Base-by-base conservation (phyloP, 1,140 invertebrate species). In the Hesperophylax magnus region DNA sequence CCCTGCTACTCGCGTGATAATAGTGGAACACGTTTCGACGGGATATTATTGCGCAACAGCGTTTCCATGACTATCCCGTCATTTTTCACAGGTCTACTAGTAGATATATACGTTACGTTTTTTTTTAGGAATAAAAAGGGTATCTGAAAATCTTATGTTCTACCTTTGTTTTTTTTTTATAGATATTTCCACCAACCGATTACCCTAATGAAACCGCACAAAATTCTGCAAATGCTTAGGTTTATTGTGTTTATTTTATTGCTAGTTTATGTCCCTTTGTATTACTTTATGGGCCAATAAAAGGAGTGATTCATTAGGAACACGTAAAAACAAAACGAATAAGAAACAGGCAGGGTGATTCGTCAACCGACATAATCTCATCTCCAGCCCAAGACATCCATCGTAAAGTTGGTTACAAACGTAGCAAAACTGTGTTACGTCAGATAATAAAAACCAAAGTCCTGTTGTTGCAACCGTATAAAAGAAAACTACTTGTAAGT, bases 271-370 rank as follows among this genome's bases (percentile, higher is more conserved):
- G 58, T 61, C 54, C 20, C 18, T 65, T 80, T 80, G 24, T 80
- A 80, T 80, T 80, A 58, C 58, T 67, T 75, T 65, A 75, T 80
- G 11, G 22, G 17, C 67, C 78, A 75, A 80, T 80, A 80, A 65
- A 80, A 31, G 31, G 52, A 34, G 78, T 80, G 78, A 80, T 80
- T 80, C 71, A 80, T 80, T 80, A 80, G 60, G n/a, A 79, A 39
- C 52, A 31, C 58, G 53, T 76, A 52, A 78, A 75, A 75, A 31
- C 11, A 80, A 75, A 75, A 39, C 20, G 52, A 80, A 80, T 76
- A 74, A 63, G 71, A 61, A 22, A 72, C 69, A 24, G 27, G 34
- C 61, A 53, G 31, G 34, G 78, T 31, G 24, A 79, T 71, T 56
- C 27, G 65, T 79, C 77, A 79, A 79, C 63, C 27, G 27, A 71